phyloP scores from a whole-genome alignment of 2,797 vertebrate genomes.

The Clarias platycephalus region DNA sequence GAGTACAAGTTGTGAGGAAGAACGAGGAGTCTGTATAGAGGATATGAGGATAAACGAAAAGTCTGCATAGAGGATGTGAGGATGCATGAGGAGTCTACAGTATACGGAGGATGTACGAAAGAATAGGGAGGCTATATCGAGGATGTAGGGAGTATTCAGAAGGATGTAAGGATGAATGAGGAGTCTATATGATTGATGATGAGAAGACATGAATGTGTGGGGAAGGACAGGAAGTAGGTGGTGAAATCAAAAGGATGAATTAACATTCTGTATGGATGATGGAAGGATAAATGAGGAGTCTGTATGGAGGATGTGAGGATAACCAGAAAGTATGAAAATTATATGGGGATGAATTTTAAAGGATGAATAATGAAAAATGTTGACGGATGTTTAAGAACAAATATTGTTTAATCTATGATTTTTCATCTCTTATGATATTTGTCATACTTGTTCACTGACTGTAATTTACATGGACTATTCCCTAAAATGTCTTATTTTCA shows the following conservation, averaged over 20 bases:
- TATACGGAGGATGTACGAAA: no score
- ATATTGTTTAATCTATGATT: background rate
- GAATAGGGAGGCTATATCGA: background rate
- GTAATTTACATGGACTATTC: background rate
- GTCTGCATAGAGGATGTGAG: background rate
- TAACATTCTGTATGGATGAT: background rate
- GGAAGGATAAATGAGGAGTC: background rate
- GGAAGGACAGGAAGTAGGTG: background rate
- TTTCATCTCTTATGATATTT: background rate
- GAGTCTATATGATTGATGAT: background rate
- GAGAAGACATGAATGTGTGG: background rate
- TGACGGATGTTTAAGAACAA: background rate
- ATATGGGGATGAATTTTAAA: background rate
- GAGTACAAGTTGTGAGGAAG: background rate
- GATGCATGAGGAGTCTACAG: background rate
- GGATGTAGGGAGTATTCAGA: background rate
- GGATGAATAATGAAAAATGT: background rate
- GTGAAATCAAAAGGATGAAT: background rate
- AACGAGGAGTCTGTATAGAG: background rate
- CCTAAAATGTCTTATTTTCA: background rate
- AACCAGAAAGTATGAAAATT: slow-evolving; percentile 32
- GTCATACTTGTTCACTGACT: background rate
- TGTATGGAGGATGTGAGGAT: background rate
- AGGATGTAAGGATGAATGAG: background rate
- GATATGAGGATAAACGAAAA: background rate